phyloP scores from a whole-genome alignment of 2,797 vertebrate genomes.

The Triplophysa yarkandensis region DNA sequence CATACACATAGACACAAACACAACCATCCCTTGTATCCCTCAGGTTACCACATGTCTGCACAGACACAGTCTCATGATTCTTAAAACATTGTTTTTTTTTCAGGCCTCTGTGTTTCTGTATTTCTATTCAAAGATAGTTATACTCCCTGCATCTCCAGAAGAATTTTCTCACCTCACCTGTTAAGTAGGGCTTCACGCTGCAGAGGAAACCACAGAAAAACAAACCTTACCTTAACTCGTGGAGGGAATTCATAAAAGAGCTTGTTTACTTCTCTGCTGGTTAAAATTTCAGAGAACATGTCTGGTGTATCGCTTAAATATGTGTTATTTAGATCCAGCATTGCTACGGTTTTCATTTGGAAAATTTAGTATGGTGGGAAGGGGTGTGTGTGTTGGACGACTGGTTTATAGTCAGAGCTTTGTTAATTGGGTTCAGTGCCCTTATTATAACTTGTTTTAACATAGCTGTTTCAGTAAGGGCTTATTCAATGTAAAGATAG shows the following conservation, averaged over 20 bases:
- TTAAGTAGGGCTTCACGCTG: slow-evolving; percentile 1
- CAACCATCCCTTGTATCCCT: background rate
- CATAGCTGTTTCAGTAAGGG: slow-evolving; percentile 30
- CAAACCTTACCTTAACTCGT: slow-evolving; percentile 25
- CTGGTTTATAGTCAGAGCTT: slow-evolving; percentile 15
- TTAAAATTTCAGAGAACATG: background rate
- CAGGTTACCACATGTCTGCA: slow-evolving; percentile 7
- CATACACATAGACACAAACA: background rate
- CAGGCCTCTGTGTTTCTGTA: slow-evolving; percentile 20
- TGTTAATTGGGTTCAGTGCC: slow-evolving; percentile 42
- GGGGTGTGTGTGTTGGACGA: background rate
- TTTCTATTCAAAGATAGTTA: background rate
- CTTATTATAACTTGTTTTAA: slow-evolving; percentile 42
- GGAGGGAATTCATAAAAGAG: slow-evolving; percentile 26
- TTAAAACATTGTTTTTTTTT: slow-evolving; percentile 28
- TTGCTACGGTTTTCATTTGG: background rate
- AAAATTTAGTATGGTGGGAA: background rate
- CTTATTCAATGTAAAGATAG: background rate
- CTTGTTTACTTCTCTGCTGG: slow-evolving; percentile 35
- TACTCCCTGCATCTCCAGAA: slow-evolving; percentile 1
- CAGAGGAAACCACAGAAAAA: slow-evolving; percentile 16
- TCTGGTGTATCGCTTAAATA: background rate
- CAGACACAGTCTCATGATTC: slow-evolving; percentile 13
- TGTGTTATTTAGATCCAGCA: slow-evolving; percentile 7
- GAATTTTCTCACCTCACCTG: slow-evolving; percentile 8